Base-by-base conservation (phyloP, 2,888 invertebrate genomes). In the Trachelus stipa region DNA sequence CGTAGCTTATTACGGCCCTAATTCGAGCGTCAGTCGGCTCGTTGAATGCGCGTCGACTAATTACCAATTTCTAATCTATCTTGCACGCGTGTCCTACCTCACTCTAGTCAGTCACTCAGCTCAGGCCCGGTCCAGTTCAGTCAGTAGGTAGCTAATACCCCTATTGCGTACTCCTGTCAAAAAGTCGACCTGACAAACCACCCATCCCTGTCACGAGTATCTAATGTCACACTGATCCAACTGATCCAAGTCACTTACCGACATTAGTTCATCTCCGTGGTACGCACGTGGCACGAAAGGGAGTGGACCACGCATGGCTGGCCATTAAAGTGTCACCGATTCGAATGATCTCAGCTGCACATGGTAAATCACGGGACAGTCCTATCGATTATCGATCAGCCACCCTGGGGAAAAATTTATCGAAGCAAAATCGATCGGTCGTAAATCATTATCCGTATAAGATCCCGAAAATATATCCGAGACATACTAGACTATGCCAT, bases 61-160 rank as follows among this genome's bases (percentile, higher is more conserved):
- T 71, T 71, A 71, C 71, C 12, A 71, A 71, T 71, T 71, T 71
- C 71, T 71, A 71, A 71, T 71, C 71, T 71, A 23, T 31, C 71
- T 71, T 23, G 56, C 56, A 34, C 71, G 11, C 71, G 71, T 71
- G 71, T 71, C 71, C 71, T 71, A 31, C 31, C 33, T 71, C 71
- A 3, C 71, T 71, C 56, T 31, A 31, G 33, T 33, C 71, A 23
- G 71, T 34, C 31, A 71, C 71, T 71, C 71, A 9, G 6, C 0
- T 31, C 33, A 31, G 31, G 12, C 71, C 30, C 12, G 9, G 12
- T 31, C 71, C 33, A 31, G 31, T 34, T 6, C 31, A 56, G 23
- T 6, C 23, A 6, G 23, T 56, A 23, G 15, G 56, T 23, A 56
- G 71, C 31, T 31, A 31, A 34, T 34, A 23, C 71, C 33, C 30